These are phyloP conservation scores for Silurus aristotelis DNA, from an alignment of 2,797 vertebrate species.

Conservation along the genomic window DNA sequence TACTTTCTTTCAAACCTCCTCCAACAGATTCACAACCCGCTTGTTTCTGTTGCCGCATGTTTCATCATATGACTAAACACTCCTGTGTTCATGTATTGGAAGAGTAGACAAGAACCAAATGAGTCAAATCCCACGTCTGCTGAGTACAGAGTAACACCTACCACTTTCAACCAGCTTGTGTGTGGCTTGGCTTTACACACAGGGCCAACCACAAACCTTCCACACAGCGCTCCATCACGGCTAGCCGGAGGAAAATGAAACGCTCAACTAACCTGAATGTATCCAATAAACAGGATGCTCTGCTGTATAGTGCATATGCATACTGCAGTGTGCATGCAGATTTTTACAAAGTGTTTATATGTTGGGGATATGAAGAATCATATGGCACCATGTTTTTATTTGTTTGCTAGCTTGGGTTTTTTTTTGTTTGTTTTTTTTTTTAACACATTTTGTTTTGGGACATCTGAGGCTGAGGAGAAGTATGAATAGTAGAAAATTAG, in stretches of 20 bases:
- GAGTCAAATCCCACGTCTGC: slow-evolving; percentile 35
- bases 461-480: not conserved
- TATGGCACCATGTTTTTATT: not conserved
- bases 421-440: too few species aligned
- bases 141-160: slow-evolving; percentile 30
- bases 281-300: slow-evolving; percentile 39
- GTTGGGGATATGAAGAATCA: not conserved
- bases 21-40: not conserved
- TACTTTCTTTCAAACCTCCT: slow-evolving; percentile 25
- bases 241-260: slow-evolving; percentile 34
- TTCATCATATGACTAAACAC: slow-evolving; percentile 20
- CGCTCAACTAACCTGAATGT: slow-evolving; percentile 7
- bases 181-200: slow-evolving; percentile 35
- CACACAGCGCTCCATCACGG: slow-evolving; percentile 34
- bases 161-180: slow-evolving; percentile 23
- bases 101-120: slow-evolving; percentile 15
- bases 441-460: not conserved
- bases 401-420: not conserved
- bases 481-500: slow-evolving; percentile 9
- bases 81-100: slow-evolving; percentile 16
- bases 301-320: slow-evolving; percentile 16
- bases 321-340: slow-evolving; percentile 20
- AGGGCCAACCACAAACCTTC: slow-evolving; percentile 31
- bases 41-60: slow-evolving; percentile 15
- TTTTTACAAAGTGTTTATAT: not conserved